These are phyloP conservation scores for Phymatocera aterrima DNA, from an alignment of 2,888 invertebrate species.

Conservation along the genomic window DNA sequence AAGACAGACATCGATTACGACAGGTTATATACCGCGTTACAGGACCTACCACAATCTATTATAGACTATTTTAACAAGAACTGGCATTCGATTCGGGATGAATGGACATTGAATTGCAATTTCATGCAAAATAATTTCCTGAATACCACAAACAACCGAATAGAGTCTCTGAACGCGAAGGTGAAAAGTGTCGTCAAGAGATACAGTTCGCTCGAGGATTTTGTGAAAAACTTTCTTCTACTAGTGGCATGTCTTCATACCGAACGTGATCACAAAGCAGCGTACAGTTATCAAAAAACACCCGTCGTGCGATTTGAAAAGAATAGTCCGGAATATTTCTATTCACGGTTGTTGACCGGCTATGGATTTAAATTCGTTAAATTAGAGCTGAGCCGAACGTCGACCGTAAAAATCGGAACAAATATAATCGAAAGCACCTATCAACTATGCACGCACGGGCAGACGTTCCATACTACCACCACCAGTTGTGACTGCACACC, in stretches of 20 bases:
- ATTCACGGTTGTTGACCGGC: too few species aligned
- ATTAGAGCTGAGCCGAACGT: not conserved
- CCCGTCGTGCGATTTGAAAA: too few species aligned
- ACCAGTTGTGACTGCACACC: too few species aligned
- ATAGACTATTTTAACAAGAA: slow-evolving; percentile 42
- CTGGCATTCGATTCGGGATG: slow-evolving; percentile 47
- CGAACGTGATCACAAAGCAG: slow-evolving; percentile 47
- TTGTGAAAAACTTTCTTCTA: slow-evolving; percentile 44
- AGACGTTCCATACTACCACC: too few species aligned
- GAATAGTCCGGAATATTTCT: too few species aligned
- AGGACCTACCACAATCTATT: slow-evolving; percentile 30
- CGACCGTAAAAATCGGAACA: not conserved
- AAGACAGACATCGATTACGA: slow-evolving; percentile 15
- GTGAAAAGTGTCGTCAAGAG: slow-evolving; percentile 45
- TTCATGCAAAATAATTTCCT: slow-evolving; percentile 47
- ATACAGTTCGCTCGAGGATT: slow-evolving; percentile 45
- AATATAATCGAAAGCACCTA: too few species aligned
- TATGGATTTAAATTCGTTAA: too few species aligned
- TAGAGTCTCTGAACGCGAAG: slow-evolving; percentile 47
- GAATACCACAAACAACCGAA: slow-evolving; percentile 49
- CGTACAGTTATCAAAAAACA: not conserved
- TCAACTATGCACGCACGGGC: too few species aligned
- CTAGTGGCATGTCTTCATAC: slow-evolving; percentile 36
- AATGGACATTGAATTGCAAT: slow-evolving; percentile 44
- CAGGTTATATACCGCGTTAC: not conserved